Base-by-base conservation (phyloP, 2,888 invertebrate genomes). In the Parelbella ahira region DNA sequence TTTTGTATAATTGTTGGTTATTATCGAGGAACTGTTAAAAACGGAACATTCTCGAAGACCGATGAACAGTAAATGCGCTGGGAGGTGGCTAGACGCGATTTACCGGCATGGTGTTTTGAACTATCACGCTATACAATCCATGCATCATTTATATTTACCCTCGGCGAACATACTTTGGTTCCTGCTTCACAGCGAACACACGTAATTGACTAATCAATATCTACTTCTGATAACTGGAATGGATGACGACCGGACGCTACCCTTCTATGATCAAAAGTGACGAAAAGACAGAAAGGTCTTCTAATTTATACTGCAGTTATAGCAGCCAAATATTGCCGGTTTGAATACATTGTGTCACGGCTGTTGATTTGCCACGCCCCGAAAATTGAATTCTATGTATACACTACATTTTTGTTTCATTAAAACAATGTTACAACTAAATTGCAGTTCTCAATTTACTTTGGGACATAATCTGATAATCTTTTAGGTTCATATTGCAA, bases 91-190 rank as follows among this genome's bases (percentile, higher is more conserved):
- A 61, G 68, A 63, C 64, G 64, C 54, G 60, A 64, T 68, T 69
- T 68, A 76, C 72, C 66, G 72, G 70, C 70, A 61, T 57, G 67
- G 63, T 69, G 68, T 73, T 78, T 86, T 83, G 88, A 88, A 81
- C 88, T 88, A 87, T 90, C 89, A 88, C 90, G 89, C 89, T 89
- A 90, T 74, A 71, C 88, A 63, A 82, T 71, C 71, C 89, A 88
- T 86, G 86, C 83, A 86, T 87, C 73, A 80, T 86, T 86, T 83
- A 87, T 86, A 84, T 84, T 86, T 86, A 84, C 86, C 84, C 84
- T 75, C 84, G 70, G 73, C 79, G 82, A 84, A 87, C 86, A 84
- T 87, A 86, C 86, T 86, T 87, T 84, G 78, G 69, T 70, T 83
- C 80, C 76, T 81, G 72, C 72, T 81, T 73, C 73, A 74, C 69